Base-by-base conservation (phyloP, 1,140 invertebrate genomes). In the Calliopsis andreniformis region DNA sequence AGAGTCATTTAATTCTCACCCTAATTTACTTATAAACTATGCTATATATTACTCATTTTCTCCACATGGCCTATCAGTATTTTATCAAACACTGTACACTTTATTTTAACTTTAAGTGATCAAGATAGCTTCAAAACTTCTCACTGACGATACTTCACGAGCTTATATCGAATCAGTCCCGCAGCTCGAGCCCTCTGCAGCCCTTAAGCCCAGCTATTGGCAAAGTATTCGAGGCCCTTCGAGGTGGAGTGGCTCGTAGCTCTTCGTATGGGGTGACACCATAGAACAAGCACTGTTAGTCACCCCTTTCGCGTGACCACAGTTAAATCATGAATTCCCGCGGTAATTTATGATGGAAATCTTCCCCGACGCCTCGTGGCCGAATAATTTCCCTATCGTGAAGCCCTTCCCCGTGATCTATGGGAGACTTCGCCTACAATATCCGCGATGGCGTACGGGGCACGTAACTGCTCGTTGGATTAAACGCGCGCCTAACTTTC, bases 331-430 rank as follows among this genome's bases (percentile, higher is more conserved):
- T 86, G 89, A 89, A 87, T 89, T 87, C 82, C 76, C 59, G 71
- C 10, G 35, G 35, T 86, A 87, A 90, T 89, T 90, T 89, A 90
- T 86, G 76, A 61, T 70, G 79, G 79, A 87, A 89, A 89, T 88
- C 82, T 89, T 87, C 56, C 49, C 79, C 16, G 55, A 67, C 82
- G 73, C 76, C 62, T 63, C 45, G 45, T 30, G 75, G 80, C 49
- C 69, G 86, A 88, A 89, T 89, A 88, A 90, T 89, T 90, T 90
- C 84, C 89, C 89, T 90, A 89, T 87, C 82, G 83, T 88, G 86
- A 88, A 83, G 85, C 84, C 82, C 80, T 82, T 10, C 76, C 56
- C 62, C 32, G 61, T 89, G 87, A 89, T 90, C 85, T 89, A 89
- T 87, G 85, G 80, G 43, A 76, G 78, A 78, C 82, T 87, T 86